phyloP scores from a whole-genome alignment of 2,888 invertebrate species.

The Pristionchus exspectatus region DNA sequence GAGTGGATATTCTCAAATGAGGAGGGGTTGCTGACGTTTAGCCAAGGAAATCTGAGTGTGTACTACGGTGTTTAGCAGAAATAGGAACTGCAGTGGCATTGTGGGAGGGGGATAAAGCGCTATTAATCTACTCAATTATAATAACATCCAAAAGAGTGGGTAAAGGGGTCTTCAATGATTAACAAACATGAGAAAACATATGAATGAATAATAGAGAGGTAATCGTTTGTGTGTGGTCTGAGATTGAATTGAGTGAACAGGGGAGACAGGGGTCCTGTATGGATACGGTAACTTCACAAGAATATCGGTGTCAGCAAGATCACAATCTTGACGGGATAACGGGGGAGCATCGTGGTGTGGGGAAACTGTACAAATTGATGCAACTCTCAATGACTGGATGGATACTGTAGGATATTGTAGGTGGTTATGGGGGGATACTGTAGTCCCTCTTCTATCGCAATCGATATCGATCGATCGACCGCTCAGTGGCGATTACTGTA shows the following conservation, averaged over 20 bases:
- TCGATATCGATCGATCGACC: slow-evolving; percentile 28
- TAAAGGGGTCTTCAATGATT: background rate
- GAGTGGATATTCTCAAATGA: slow-evolving; percentile 4
- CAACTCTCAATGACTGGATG: slow-evolving; percentile 1
- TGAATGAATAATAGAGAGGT: slow-evolving; percentile 11
- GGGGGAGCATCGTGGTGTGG: background rate
- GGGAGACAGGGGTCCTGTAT: background rate
- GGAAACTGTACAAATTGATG: slow-evolving; percentile 47
- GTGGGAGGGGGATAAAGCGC: background rate
- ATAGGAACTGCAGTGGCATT: background rate
- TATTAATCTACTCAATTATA: background rate
- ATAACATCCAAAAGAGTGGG: background rate
- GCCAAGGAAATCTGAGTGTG: background rate
- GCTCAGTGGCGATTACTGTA: slow-evolving; percentile 51
- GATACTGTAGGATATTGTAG: slow-evolving; percentile 6
- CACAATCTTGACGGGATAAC: slow-evolving; percentile 23
- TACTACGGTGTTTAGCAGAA: slow-evolving; percentile 6
- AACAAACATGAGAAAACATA: background rate
- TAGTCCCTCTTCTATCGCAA: background rate
- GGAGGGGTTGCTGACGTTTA: background rate
- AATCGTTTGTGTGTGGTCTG: background rate
- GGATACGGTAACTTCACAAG: slow-evolving; percentile 28
- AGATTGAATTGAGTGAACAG: background rate
- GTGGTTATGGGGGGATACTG: background rate
- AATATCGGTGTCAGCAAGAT: slow-evolving; percentile 1